These are phyloP conservation scores for Cirrhinus mrigala DNA, from an alignment of 2,797 vertebrate genomes.

Conservation along the genomic window DNA sequence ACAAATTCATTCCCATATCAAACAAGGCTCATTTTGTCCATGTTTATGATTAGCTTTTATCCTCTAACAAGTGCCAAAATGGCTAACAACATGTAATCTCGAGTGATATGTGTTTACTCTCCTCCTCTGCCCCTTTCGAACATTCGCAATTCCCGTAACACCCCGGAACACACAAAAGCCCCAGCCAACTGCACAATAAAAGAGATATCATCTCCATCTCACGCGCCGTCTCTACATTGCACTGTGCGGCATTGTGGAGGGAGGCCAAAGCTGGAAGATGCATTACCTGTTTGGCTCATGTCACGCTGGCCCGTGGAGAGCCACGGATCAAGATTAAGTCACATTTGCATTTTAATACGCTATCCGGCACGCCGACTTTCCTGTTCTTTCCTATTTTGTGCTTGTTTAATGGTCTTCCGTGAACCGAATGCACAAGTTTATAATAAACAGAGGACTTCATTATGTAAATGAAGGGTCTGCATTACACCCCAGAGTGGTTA, in stretches of 20 bases:
- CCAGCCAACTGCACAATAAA: constrained; percentile 68
- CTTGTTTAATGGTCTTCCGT: constrained; percentile 79
- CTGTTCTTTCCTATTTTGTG: constrained; percentile 74
- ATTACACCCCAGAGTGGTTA: constrained; percentile 66
- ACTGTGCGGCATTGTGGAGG: constrained; percentile 48
- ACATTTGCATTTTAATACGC: constrained; percentile 79
- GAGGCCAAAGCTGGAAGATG: constrained; percentile 58
- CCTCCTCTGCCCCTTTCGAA: constrained; percentile 22
- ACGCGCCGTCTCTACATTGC: constrained; percentile 35
- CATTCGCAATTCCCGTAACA: constrained; percentile 44
- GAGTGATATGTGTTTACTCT: constrained; percentile 34
- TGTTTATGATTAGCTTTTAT: constrained; percentile 46
- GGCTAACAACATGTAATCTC: constrained; percentile 30
- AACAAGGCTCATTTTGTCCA: constrained; percentile 34
- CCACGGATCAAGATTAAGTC: constrained; percentile 65
- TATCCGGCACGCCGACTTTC: constrained; percentile 64
- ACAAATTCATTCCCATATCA: constrained; percentile 13
- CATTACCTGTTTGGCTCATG: constrained; percentile 70
- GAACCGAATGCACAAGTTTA: constrained; percentile 74
- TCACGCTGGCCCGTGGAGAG: constrained; percentile 67
- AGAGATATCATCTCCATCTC: constrained; percentile 71
- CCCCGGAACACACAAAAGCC: constrained; percentile 65
- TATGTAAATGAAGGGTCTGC: constrained; percentile 73
- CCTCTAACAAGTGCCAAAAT: constrained; percentile 29
- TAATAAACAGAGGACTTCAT: constrained; percentile 81